Conservation (phyloP, 53 echinoderm and acorn worm genomes). For the Apostichopus leukothele region DNA sequence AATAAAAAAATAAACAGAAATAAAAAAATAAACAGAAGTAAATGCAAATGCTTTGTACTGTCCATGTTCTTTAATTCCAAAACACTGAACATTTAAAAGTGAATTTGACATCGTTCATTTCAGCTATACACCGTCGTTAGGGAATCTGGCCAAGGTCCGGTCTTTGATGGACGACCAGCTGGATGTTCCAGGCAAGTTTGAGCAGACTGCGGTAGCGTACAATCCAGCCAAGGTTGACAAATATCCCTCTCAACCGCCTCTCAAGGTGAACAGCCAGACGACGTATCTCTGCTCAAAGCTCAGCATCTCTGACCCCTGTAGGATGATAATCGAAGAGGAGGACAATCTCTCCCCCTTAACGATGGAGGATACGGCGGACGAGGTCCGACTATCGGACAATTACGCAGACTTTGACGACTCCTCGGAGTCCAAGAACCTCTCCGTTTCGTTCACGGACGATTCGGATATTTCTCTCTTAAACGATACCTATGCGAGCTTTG, state of each 20-base stretch:
- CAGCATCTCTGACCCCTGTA: slow-evolving; percentile 67
- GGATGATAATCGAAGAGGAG: slow-evolving; percentile 51
- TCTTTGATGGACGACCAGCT: slow-evolving; percentile 68
- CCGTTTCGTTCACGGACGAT: slow-evolving; percentile 20
- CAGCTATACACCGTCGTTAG: slow-evolving; percentile 40
- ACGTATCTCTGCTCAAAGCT: slow-evolving; percentile 73
- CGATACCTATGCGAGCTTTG: slow-evolving; percentile 46
- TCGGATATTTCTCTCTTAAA: slow-evolving; percentile 42
- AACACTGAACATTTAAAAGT: too few species aligned
- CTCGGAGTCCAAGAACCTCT: slow-evolving; percentile 48
- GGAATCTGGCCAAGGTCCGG: slow-evolving; percentile 67
- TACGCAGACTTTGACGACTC: slow-evolving; percentile 68
- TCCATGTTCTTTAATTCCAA: too few species aligned
- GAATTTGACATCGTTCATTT: background rate
- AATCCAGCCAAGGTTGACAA: slow-evolving; percentile 66
- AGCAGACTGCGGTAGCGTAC: slow-evolving; percentile 67
- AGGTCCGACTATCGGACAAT: slow-evolving; percentile 44
- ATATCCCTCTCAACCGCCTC: slow-evolving; percentile 66
- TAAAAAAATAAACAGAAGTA: too few species aligned
- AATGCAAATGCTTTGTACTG: too few species aligned
- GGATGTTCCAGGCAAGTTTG: slow-evolving; percentile 75
- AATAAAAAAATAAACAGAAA: too few species aligned
- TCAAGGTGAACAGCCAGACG: slow-evolving; percentile 86
- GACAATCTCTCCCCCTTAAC: slow-evolving; percentile 50
- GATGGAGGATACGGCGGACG: slow-evolving; percentile 58